A percentile compares a stretch with the other conserved stretches of the same genome.
phyloP scores from a whole-genome alignment of 2,797 vertebrate species.

The Neosilurus hyrtlii region DNA sequence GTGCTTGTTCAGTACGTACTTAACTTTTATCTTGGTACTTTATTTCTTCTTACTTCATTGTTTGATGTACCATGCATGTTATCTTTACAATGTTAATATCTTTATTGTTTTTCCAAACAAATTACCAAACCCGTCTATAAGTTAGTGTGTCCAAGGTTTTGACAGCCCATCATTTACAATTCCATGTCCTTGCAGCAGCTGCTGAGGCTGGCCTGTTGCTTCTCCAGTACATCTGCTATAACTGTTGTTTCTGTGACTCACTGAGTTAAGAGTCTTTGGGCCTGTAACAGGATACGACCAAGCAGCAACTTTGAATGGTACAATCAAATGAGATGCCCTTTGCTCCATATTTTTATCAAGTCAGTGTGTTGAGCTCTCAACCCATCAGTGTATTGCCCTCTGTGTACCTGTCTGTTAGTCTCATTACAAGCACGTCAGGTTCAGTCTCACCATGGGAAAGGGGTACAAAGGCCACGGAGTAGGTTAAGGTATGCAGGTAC shows the following conservation, averaged over 20 bases:
- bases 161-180: not conserved
- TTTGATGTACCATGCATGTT: not conserved
- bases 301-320: no score
- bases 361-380: slow-evolving; percentile 13
- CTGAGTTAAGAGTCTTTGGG: not conserved
- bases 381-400: not conserved
- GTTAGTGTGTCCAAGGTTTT: not conserved
- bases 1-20: not conserved
- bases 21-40: not conserved
- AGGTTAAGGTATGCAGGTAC: slow-evolving; percentile 31
- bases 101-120: not conserved
- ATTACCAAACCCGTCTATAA: no score
- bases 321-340: not conserved
- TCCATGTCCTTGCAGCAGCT: not conserved
- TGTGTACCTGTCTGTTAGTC: not conserved
- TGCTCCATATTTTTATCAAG: slow-evolving; percentile 2
- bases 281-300: not conserved
- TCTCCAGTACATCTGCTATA: not conserved
- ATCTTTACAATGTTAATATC: not conserved
- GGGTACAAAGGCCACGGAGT: not conserved
- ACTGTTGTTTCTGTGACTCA: not conserved
- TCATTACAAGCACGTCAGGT: not conserved
- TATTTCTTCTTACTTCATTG: not conserved
- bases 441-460: not conserved
- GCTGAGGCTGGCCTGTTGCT: not conserved